Evolutionary conservation across 2,888 invertebrate genomes (phyloP).

Genomic region (Stenotaenia linearis): DNA sequence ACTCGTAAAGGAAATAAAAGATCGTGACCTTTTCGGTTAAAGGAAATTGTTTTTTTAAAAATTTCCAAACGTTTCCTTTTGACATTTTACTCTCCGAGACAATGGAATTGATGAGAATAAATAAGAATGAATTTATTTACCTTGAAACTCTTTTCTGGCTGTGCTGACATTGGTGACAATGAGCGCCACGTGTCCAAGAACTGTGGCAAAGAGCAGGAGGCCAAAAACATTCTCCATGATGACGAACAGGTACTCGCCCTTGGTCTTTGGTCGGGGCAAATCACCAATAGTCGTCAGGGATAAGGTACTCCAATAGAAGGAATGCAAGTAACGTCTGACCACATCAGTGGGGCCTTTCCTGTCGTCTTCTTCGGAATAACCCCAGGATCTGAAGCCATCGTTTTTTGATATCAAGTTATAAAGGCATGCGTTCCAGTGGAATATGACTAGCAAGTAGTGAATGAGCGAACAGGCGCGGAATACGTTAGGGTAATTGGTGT

Average conservation of each 20-base stretch:
- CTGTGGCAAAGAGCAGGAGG: slow-evolving; percentile 88
- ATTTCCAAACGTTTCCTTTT: neutral
- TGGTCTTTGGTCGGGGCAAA: slow-evolving; percentile 81
- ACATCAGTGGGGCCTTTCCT: slow-evolving; percentile 56
- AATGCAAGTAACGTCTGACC: slow-evolving; percentile 91
- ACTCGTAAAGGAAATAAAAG: neutral
- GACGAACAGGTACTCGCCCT: slow-evolving; percentile 91
- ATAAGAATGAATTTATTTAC: no score
- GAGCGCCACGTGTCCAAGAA: slow-evolving; percentile 94
- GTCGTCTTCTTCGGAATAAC: slow-evolving; percentile 45
- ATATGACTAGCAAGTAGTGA: slow-evolving; percentile 94
- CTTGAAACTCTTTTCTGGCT: slow-evolving; percentile 96
- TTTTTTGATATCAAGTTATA: slow-evolving; percentile 95
- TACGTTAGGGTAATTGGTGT: slow-evolving; percentile 97
- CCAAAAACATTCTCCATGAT: slow-evolving; percentile 91
- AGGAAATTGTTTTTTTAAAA: slow-evolving; percentile 22
- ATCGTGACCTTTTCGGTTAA: no score
- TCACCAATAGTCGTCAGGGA: slow-evolving; percentile 94
- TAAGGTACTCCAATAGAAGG: slow-evolving; percentile 97
- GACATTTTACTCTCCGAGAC: neutral
- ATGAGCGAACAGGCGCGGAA: slow-evolving; percentile 56
- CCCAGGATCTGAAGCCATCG: slow-evolving; percentile 91
- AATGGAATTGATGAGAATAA: neutral
- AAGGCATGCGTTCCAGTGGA: slow-evolving; percentile 99
- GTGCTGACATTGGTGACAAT: slow-evolving; percentile 97